A percentile compares a stretch with the other conserved stretches of the same genome.
phyloP scores from a whole-genome alignment of 30 jellyfish, hydroid and myxozoan genomes.

The Aurelia sp. region DNA sequence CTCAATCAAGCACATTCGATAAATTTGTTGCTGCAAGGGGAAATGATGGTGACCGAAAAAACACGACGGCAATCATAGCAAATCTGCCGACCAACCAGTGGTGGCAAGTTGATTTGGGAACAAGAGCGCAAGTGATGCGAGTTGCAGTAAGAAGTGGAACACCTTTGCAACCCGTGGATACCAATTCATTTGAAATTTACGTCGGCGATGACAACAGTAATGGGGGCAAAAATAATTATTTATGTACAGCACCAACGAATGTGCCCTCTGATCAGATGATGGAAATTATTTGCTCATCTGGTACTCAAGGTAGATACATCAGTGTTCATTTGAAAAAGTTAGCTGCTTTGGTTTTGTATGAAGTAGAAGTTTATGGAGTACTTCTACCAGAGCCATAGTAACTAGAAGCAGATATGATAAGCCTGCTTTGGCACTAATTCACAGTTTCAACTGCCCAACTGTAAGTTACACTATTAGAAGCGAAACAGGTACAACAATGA shows the following conservation, averaged over 20 bases:
- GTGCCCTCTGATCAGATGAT: neutral
- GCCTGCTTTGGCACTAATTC: no score
- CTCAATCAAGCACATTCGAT: neutral
- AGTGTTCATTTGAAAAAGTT: neutral
- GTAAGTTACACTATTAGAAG: no score
- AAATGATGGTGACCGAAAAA: neutral
- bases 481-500: no score
- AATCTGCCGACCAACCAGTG: neutral
- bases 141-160: neutral
- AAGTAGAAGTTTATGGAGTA: neutral
- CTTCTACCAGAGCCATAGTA: no score
- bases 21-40: neutral
- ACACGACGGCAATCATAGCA: neutral
- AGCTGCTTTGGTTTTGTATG: neutral
- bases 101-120: neutral
- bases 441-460: no score
- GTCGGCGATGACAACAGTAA: neutral
- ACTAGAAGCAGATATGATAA: no score
- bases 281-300: neutral
- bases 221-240: neutral
- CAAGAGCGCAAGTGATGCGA: neutral
- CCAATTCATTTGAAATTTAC: neutral
- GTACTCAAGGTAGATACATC: neutral
- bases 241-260: neutral
- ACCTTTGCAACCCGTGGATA: neutral